phyloP scores from a whole-genome alignment of 2,797 vertebrate genomes.

The Chrysolophus pictus region DNA sequence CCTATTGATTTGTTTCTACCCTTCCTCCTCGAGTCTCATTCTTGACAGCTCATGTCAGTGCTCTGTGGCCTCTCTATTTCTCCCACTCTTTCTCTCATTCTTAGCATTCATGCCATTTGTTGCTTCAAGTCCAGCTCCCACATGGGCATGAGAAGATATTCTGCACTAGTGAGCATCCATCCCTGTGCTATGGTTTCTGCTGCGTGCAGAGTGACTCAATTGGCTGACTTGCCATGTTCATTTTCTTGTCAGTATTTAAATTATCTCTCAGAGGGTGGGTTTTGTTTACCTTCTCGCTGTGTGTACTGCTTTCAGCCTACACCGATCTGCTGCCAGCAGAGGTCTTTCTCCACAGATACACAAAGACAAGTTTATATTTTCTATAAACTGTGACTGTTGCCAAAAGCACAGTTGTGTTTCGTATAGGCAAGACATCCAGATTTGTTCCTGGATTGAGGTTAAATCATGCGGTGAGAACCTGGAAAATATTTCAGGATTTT shows the following conservation, averaged over 20 bases:
- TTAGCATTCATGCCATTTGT: neutral
- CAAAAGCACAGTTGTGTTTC: neutral
- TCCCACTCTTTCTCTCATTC: neutral
- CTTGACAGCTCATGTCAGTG: neutral
- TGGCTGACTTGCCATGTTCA: neutral
- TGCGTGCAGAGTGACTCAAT: too few species aligned
- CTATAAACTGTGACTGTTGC: neutral
- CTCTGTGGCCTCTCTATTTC: neutral
- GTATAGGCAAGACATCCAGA: neutral
- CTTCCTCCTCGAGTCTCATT: neutral
- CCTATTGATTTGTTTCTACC: neutral
- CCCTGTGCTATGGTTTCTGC: neutral
- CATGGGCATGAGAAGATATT: accelerated
- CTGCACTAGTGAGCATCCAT: neutral
- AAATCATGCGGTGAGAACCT: neutral
- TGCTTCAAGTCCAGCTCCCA: neutral
- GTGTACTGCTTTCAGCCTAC: neutral
- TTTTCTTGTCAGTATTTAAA: neutral
- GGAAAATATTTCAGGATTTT: neutral
- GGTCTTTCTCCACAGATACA: neutral
- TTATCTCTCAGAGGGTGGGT: neutral
- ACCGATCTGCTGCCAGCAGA: neutral
- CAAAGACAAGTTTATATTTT: conserved; percentile 14
- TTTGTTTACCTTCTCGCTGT: neutral
- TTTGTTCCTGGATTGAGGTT: neutral